These are phyloP conservation scores for Strigops habroptila DNA, from an alignment of 2,113 vertebrate genomes.

Conservation along the genomic window DNA sequence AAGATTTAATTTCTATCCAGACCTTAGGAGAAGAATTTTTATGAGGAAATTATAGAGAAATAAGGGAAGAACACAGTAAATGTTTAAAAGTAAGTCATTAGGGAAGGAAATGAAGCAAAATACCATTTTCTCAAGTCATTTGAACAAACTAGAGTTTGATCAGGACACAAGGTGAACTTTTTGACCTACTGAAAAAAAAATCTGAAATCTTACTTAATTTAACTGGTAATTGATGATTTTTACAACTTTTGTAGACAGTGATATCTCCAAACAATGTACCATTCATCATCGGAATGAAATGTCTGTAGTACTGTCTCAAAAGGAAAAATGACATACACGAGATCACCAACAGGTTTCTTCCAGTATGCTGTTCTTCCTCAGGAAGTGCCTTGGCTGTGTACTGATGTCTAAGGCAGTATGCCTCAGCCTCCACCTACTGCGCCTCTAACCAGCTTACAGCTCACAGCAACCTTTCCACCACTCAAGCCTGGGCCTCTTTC, in stretches of 20 bases:
- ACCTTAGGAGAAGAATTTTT: background rate
- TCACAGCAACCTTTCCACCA: background rate
- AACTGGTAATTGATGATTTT: background rate
- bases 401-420: no score
- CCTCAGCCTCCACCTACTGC: background rate
- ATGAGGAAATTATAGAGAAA: background rate
- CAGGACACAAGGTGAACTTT: background rate
- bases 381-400: background rate
- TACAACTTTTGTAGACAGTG: background rate
- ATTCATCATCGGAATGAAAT: background rate
- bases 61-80: background rate
- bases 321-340: background rate
- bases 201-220: background rate
- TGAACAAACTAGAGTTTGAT: background rate
- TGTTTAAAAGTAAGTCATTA: background rate
- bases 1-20: background rate
- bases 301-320: background rate
- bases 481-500: background rate
- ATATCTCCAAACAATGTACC: background rate
- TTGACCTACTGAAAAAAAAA: background rate
- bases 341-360: background rate
- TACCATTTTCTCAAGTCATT: background rate
- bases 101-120: background rate
- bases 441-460: background rate
- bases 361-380: background rate